Evolutionary conservation across 2,797 vertebrate species (phyloP).

Genomic region (Tiaroga cobitis): DNA sequence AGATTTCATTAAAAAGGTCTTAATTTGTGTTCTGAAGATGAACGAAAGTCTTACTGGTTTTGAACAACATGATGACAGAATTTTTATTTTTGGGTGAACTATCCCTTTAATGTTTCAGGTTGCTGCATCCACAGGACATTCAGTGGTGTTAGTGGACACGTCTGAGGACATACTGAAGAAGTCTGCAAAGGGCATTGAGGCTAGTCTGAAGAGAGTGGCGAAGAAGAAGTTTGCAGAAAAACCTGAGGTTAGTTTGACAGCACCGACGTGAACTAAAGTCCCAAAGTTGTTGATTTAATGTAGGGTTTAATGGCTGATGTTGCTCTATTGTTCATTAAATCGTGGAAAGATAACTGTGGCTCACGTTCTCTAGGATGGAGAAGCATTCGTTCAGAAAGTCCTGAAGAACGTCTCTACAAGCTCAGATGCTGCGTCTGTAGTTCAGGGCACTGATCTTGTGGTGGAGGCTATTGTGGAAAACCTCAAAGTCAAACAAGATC

Average conservation of each 20-base stretch:
- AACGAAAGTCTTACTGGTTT: too few relatives aligned
- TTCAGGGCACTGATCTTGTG: constrained; percentile 87
- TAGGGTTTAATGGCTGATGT: not conserved
- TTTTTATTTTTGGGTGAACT: too few relatives aligned
- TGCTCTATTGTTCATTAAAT: too few relatives aligned
- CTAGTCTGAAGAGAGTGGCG: constrained; percentile 86
- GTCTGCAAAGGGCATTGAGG: constrained; percentile 86
- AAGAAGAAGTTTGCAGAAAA: constrained; percentile 98
- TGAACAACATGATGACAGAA: too few relatives aligned
- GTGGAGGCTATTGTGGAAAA: constrained; percentile 97
- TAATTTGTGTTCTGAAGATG: too few relatives aligned
- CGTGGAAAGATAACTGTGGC: not conserved
- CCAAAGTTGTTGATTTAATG: not conserved
- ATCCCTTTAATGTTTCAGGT: constrained; percentile 73
- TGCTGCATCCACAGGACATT: constrained; percentile 90
- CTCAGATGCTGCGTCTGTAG: constrained; percentile 82
- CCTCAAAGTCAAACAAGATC: constrained; percentile 84
- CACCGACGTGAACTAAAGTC: not conserved
- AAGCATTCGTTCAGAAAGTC: constrained; percentile 87
- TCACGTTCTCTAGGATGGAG: constrained; percentile 78
- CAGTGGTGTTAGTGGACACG: constrained; percentile 92
- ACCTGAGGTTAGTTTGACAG: constrained; percentile 82
- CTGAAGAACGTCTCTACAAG: constrained; percentile 84
- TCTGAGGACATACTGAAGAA: constrained; percentile 90
- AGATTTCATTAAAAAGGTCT: too few relatives aligned